Percentiles rank a stretch among this genome's conserved stretches.
Evolutionary conservation across 2,113 vertebrate species (phyloP).

Genomic region (Chaetorhynchus papuensis): DNA sequence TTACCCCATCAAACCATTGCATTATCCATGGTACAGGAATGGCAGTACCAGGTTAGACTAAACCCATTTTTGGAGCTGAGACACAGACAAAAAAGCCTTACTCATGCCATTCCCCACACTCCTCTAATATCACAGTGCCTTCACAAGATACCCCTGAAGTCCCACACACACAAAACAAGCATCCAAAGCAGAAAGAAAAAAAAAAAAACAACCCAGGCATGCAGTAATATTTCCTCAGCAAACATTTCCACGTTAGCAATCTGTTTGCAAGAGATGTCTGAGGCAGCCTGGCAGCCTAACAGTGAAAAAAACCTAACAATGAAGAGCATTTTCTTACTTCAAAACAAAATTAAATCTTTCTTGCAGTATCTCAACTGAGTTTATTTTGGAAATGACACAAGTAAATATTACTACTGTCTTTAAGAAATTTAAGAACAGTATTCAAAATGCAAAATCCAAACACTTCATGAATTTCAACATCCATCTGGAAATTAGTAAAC

Average conservation of each 20-base stretch:
- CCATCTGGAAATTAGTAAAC: not conserved
- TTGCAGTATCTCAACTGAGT: not conserved
- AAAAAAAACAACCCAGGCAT: not conserved
- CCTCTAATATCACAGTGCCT: not conserved
- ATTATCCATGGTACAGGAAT: not conserved
- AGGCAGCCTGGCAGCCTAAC: not conserved
- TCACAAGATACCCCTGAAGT: not conserved
- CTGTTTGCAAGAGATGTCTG: not conserved
- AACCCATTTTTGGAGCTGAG: not conserved
- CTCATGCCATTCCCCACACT: not conserved
- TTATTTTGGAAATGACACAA: not conserved
- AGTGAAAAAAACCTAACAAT: not conserved
- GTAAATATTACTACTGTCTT: not conserved
- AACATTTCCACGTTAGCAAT: not conserved
- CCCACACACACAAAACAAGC: not conserved
- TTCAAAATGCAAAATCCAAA: not conserved
- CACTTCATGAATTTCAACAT: not conserved
- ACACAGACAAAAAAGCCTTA: not conserved
- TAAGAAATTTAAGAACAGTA: not conserved
- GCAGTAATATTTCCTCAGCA: not conserved
- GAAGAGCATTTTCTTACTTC: not conserved
- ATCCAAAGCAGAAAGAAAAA: not conserved
- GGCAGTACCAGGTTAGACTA: not conserved
- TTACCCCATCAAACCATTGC: not conserved
- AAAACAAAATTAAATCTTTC: not conserved